Base-by-base conservation (phyloP, 2,113 vertebrate genomes). In the Eupsittula cactorum region DNA sequence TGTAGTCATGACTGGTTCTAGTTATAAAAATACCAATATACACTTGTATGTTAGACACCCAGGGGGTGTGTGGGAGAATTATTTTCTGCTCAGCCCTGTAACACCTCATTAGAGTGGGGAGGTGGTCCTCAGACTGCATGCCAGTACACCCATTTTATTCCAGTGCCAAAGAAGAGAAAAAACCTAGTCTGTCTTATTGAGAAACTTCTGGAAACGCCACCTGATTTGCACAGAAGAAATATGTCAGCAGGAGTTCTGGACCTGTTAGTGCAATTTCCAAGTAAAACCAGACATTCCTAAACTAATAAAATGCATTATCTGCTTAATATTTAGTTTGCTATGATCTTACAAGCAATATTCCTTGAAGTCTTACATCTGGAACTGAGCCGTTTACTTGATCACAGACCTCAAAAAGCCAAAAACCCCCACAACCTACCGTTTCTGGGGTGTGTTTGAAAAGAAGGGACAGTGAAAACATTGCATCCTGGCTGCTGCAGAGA, bases 1-100 rank as follows among this genome's bases (percentile, higher is more conserved):
- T 49, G 62, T 59, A 53, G 29, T 87, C 37, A 64, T 82, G 85
- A 71, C 67, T 93, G 77, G 85, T 95, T 97, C 60, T 78, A 73
- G 76, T 90, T 91, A 95, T 88, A 95, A 95, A 96, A 97, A 90
- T 92, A 85, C 29, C 21, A 64, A 55, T 86, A 78, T 63, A 64
- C 27, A 31, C 63, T 81, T 92, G 75, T 88, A 39, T 60, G 14
- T 85, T 87, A 33, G 23, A 70, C 27, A 82, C 42, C 31, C n/a
- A 77, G 50, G 86, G 49, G 80, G 57, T 50, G 39, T 15, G 11
- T 29, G 41, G 47, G 78, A 68, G 52, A 95, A 88, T 88, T 88
- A 77, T 86, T 94, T 97, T 93, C 90, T 97, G 92, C 90, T 96
- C 25, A 84, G 77, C 79, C 94, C n/a, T 84, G 50, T 93, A 91